Conservation (phyloP, 2,888 invertebrate genomes). For the Drosophila acutilabella region DNA sequence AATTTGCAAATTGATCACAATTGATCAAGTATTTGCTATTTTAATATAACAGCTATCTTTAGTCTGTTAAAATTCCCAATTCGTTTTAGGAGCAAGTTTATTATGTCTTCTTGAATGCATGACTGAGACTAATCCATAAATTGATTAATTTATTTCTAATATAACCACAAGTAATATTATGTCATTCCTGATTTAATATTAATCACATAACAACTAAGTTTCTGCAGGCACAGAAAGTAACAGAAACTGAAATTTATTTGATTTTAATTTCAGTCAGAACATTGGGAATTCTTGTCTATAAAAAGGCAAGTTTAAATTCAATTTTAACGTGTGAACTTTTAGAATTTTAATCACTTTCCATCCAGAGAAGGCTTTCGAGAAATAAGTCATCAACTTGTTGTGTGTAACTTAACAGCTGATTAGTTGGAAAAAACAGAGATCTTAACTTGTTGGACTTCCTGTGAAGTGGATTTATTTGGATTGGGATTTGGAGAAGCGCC, state of each 20-base stretch:
- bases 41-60: neutral
- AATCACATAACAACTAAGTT: neutral
- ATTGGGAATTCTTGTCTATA: neutral
- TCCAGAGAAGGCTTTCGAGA: neutral
- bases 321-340: slow-evolving; percentile 5
- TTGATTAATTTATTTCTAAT: no score
- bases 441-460: slow-evolving; percentile 62
- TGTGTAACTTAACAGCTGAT: slow-evolving; percentile 38
- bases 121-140: no score
- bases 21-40: slow-evolving; percentile 5
- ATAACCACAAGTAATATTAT: no score
- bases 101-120: no score
- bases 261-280: neutral
- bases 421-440: slow-evolving; percentile 64
- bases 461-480: slow-evolving; percentile 35
- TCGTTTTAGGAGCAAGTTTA: neutral
- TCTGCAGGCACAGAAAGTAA: neutral
- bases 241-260: no score
- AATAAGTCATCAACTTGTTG: slow-evolving; percentile 19
- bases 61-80: neutral
- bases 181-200: neutral
- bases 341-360: slow-evolving; percentile 3
- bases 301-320: neutral
- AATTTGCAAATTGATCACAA: slow-evolving; percentile 19
- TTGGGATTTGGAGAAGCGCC: slow-evolving; percentile 11